Conservation (phyloP, 1,140 invertebrate genomes). For the Palaemon carinicauda region DNA sequence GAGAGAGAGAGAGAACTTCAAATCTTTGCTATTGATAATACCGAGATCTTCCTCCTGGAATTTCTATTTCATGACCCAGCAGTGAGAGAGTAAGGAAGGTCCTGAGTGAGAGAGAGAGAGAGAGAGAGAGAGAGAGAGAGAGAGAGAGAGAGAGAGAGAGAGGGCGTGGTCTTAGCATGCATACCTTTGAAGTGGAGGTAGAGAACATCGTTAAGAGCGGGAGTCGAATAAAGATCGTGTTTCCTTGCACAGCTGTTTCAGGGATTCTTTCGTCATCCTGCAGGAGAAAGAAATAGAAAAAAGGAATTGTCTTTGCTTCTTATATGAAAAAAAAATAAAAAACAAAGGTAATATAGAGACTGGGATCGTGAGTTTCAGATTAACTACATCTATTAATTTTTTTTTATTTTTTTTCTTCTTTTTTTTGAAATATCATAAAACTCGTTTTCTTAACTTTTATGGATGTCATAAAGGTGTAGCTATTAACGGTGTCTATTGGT, state of each 20-base stretch:
- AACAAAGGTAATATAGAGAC: no score
- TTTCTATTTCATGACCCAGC: not conserved
- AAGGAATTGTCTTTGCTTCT: no score
- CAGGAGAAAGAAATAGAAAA: not conserved
- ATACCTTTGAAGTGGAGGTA: slow-evolving; percentile 89
- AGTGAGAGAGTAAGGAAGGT: not conserved
- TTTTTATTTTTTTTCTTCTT: no score
- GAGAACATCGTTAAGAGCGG: slow-evolving; percentile 89
- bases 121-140: not conserved
- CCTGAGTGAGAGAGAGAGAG: not conserved
- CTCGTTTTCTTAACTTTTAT: no score
- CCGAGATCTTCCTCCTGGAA: no score
- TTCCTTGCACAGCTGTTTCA: slow-evolving; percentile 85
- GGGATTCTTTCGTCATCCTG: slow-evolving; percentile 63
- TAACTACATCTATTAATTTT: no score
- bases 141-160: not conserved
- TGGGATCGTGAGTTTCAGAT: no score
- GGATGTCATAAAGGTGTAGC: no score
- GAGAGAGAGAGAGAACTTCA: not conserved
- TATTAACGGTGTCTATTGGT: no score
- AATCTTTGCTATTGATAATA: no score
- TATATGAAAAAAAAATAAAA: no score
- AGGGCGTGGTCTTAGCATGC: not conserved
- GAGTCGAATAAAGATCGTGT: slow-evolving; percentile 85
- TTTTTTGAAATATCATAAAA: no score